Evolutionary conservation across 2,888 invertebrate genomes (phyloP).

Genomic region (Clitarchus hookeri): DNA sequence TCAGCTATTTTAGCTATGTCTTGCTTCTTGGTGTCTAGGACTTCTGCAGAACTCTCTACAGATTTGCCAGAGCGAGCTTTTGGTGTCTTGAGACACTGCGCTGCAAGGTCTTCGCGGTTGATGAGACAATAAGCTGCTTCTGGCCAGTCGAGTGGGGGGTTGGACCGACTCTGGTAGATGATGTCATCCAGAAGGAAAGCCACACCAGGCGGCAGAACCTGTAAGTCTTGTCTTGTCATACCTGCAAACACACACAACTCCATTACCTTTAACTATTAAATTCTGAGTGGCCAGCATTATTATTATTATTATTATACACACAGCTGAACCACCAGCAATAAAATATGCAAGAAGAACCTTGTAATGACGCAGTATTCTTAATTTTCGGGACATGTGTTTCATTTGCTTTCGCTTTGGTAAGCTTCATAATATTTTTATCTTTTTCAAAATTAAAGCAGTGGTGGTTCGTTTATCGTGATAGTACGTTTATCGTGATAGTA

Average conservation of each 20-base stretch:
- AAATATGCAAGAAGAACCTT: no score
- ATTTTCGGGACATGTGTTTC: no score
- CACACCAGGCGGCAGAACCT: constrained; percentile 72
- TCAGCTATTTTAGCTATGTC: constrained; percentile 53
- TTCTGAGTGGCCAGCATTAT: no score
- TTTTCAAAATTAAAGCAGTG: no score
- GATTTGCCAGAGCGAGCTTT: not conserved
- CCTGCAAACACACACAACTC: constrained; percentile 53
- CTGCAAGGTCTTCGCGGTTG: constrained; percentile 72
- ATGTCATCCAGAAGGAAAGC: constrained; percentile 69
- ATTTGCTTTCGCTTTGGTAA: no score
- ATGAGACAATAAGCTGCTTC: constrained; percentile 71
- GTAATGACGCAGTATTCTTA: no score
- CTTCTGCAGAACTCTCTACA: not conserved
- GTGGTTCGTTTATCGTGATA: no score
- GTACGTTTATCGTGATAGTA: no score
- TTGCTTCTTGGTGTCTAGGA: constrained; percentile 21
- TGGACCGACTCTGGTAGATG: constrained; percentile 70
- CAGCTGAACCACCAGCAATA: no score
- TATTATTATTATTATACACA: no score
- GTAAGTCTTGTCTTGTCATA: constrained; percentile 70
- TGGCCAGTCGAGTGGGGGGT: constrained; percentile 75
- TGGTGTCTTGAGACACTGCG: constrained; percentile 43
- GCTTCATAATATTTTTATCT: no score
- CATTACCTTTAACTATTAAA: no score